These are phyloP conservation scores for Agriotes lineatus DNA, from an alignment of 2,888 invertebrate species.

Conservation along the genomic window DNA sequence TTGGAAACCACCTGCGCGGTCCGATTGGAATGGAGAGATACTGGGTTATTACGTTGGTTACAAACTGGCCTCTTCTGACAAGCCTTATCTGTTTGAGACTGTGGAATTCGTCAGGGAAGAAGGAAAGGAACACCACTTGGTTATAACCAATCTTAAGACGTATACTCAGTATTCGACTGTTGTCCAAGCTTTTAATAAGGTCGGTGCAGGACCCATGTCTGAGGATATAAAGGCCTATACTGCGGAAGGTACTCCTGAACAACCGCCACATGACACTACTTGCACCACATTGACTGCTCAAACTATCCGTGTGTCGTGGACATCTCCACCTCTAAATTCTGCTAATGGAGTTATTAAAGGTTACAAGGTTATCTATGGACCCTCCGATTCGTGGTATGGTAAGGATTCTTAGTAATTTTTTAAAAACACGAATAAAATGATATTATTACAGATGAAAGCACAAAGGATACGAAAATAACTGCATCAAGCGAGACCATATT, in stretches of 20 bases:
- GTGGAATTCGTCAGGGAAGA: slow-evolving; percentile 93
- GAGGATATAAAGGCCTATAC: slow-evolving; percentile 92
- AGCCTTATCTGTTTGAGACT: slow-evolving; percentile 90
- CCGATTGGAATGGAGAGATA: slow-evolving; percentile 95
- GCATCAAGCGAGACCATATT: slow-evolving; percentile 93
- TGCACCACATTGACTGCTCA: slow-evolving; percentile 95
- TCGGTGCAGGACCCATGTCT: slow-evolving; percentile 92
- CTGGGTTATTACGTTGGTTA: slow-evolving; percentile 92
- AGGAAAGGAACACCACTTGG: slow-evolving; percentile 89
- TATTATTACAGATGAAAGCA: slow-evolving; percentile 80
- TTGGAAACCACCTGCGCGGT: slow-evolving; percentile 91
- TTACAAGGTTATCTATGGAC: slow-evolving; percentile 94
- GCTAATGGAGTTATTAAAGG: slow-evolving; percentile 97
- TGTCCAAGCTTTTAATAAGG: slow-evolving; percentile 94
- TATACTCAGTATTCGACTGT: slow-evolving; percentile 97
- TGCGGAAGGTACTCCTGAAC: slow-evolving; percentile 93
- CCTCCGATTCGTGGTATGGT: slow-evolving; percentile 94
- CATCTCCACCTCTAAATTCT: slow-evolving; percentile 90
- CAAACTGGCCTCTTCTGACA: slow-evolving; percentile 85
- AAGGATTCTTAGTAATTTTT: slow-evolving; percentile 68
- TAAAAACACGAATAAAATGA: no score
- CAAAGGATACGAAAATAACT: slow-evolving; percentile 91
- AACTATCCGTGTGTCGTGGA: slow-evolving; percentile 95
- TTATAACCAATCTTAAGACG: slow-evolving; percentile 71
- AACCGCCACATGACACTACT: slow-evolving; percentile 91